Conservation (phyloP, 1,140 invertebrate species). For the Helicorthomorpha holstii region DNA sequence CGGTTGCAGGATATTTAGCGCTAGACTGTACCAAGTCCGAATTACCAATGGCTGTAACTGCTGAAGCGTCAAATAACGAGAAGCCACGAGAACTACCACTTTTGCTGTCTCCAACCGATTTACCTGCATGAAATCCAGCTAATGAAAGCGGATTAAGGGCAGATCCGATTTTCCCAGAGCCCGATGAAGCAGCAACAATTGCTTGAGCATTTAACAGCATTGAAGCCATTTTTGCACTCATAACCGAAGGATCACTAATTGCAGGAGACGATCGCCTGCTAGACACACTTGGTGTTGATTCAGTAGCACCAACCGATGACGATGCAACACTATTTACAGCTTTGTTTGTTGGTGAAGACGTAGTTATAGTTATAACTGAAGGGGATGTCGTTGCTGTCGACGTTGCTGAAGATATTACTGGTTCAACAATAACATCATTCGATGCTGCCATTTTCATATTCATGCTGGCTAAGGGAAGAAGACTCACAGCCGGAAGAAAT, state of each 20-base stretch:
- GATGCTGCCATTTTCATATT: neutral
- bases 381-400: neutral
- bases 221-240: neutral
- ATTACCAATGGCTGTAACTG: neutral
- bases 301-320: neutral
- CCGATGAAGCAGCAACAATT: too few relatives aligned
- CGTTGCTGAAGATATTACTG: neutral
- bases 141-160: neutral
- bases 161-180: neutral
- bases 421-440: neutral
- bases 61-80: neutral
- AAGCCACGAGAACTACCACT: too few relatives aligned
- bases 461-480: neutral
- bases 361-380: neutral
- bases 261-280: neutral
- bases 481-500: neutral
- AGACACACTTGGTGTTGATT: neutral
- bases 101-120: neutral
- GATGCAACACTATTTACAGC: neutral
- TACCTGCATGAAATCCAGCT: neutral
- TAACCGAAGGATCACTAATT: neutral
- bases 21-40: neutral
- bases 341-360: neutral
- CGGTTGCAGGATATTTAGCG: constrained; percentile 3
- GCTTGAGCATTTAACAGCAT: neutral